These are phyloP conservation scores for Temnothorax unifasciatus DNA, from an alignment of 2,888 invertebrate species.

Conservation along the genomic window DNA sequence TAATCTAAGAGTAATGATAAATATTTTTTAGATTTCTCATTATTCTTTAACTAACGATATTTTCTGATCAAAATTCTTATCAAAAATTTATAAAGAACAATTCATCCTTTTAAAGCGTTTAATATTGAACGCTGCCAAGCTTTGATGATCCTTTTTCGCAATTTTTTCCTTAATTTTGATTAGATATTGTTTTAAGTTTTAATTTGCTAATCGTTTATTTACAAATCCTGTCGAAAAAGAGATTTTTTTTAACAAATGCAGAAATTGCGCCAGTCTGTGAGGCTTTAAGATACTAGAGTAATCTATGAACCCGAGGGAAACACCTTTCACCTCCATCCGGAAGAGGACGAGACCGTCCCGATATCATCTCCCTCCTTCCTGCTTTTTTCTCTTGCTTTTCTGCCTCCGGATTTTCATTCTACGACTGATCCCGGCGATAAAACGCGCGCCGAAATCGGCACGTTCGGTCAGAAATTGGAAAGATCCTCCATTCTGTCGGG, in stretches of 20 bases:
- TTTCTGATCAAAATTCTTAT: background rate
- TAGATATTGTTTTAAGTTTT: background rate
- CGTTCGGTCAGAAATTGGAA: conserved; percentile 51
- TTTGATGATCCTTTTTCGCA: background rate
- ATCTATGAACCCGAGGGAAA: conserved; percentile 29
- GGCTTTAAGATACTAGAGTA: conserved; percentile 21
- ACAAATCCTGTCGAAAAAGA: background rate
- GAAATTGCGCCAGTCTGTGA: background rate
- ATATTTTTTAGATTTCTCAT: background rate
- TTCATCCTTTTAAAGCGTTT: background rate
- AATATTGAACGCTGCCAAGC: background rate
- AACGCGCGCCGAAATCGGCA: conserved; percentile 48
- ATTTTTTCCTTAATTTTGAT: background rate
- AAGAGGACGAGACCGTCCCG: conserved; percentile 32
- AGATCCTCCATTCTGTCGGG: conserved; percentile 28
- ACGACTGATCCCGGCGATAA: conserved; percentile 43
- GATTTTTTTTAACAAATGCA: conserved; percentile 11
- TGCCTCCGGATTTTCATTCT: conserved; percentile 45
- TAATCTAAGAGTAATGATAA: background rate
- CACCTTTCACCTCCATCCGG: conserved; percentile 27
- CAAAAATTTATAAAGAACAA: background rate
- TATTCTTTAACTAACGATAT: background rate
- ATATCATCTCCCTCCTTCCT: conserved; percentile 43
- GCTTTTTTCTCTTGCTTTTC: conserved; percentile 35
- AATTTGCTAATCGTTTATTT: conserved; percentile 4